phyloP scores from a whole-genome alignment of 2,888 invertebrate species.

The Tenthredo notha region DNA sequence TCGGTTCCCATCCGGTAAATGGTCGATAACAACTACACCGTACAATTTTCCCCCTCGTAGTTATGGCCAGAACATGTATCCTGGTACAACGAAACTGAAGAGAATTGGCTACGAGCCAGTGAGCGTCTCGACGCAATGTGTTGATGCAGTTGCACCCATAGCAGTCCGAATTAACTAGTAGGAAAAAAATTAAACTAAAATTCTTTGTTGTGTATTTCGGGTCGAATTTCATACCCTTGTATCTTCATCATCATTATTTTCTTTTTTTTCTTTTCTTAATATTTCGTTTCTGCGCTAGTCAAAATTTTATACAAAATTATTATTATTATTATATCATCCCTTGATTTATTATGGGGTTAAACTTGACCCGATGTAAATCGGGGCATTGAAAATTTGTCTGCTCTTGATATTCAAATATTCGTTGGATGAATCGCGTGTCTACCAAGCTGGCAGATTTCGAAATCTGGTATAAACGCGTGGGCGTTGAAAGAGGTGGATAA shows the following conservation, averaged over 20 bases:
- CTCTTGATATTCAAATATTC: slow-evolving; percentile 44
- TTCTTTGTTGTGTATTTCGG: not conserved
- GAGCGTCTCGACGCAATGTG: slow-evolving; percentile 8
- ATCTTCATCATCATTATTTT: not conserved
- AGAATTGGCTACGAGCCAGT: slow-evolving; percentile 23
- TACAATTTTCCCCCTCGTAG: not conserved
- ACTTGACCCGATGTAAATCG: slow-evolving; percentile 7
- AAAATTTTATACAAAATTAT: not conserved
- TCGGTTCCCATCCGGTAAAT: not conserved
- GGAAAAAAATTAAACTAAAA: not conserved
- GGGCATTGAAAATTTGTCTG: slow-evolving; percentile 42
- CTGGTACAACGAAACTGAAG: not conserved
- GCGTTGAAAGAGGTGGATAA: slow-evolving; percentile 11
- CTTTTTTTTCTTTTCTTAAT: not conserved
- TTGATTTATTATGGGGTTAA: too few species aligned
- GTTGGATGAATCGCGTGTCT: not conserved
- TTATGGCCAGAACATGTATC: not conserved
- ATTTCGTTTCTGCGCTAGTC: not conserved
- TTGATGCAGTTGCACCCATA: slow-evolving; percentile 15
- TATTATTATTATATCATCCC: too few species aligned
- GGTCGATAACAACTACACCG: slow-evolving; percentile 9
- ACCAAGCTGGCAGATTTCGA: not conserved
- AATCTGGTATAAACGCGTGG: not conserved
- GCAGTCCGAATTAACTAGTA: not conserved
- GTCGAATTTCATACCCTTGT: not conserved